phyloP scores from a whole-genome alignment of 2,113 vertebrate species.

The Ia io region DNA sequence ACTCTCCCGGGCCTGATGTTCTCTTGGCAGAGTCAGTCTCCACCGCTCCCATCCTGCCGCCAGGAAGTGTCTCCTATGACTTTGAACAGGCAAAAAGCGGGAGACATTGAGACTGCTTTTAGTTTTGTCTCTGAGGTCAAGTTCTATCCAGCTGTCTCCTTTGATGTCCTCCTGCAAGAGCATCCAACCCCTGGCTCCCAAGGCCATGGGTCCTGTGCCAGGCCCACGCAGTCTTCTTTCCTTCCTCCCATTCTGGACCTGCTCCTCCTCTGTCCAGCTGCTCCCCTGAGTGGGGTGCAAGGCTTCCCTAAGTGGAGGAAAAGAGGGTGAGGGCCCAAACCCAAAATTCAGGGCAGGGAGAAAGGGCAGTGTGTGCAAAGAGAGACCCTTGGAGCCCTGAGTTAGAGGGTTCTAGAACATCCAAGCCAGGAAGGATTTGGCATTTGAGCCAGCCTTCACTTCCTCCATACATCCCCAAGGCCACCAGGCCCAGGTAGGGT shows the following conservation, averaged over 20 bases:
- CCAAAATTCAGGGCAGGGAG: accelerated
- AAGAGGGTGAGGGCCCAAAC: not conserved
- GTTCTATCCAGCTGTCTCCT: not conserved
- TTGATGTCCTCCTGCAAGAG: not conserved
- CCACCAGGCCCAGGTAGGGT: not conserved
- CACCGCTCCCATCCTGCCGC: not conserved
- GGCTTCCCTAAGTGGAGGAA: not conserved
- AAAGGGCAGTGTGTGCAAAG: not conserved
- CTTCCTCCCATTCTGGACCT: not conserved
- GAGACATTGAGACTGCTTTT: not conserved
- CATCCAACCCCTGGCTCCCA: not conserved
- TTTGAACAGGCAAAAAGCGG: not conserved
- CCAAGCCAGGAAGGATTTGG: not conserved
- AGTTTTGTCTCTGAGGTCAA: not conserved
- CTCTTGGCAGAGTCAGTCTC: not conserved
- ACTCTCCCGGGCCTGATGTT: not conserved
- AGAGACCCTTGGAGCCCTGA: not conserved
- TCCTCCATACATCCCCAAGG: not conserved
- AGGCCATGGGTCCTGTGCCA: not conserved
- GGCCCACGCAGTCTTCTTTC: not conserved
- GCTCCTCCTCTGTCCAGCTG: not conserved
- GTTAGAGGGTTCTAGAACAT: not conserved
- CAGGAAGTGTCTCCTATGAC: not conserved
- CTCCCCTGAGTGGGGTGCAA: not conserved
- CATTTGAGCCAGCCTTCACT: not conserved